Percentiles rank a stretch among this genome's conserved stretches.
Conservation (phyloP, 2,797 vertebrate species). For the Paratrypauchen microcephalus region DNA sequence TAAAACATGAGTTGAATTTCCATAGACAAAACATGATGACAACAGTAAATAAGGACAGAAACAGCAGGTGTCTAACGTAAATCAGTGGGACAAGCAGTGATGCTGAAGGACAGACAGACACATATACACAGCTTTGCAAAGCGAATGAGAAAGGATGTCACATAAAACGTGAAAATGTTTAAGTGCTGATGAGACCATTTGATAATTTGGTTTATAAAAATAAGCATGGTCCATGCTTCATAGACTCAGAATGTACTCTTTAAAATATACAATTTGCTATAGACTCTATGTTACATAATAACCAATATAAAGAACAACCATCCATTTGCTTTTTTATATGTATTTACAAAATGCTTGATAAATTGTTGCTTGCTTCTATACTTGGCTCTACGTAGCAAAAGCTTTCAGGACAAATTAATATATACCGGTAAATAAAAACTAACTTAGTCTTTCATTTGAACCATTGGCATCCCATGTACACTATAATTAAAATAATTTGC, state of each 20-base stretch:
- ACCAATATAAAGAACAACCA: constrained; percentile 78
- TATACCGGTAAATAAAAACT: neutral
- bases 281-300: constrained; percentile 78
- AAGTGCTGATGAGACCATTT: constrained; percentile 61
- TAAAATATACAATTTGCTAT: constrained; percentile 83
- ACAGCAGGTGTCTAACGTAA: constrained; percentile 64
- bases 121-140: constrained; percentile 65
- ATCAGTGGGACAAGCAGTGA: constrained; percentile 63
- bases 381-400: neutral
- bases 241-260: constrained; percentile 74
- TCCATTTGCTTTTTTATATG: constrained; percentile 53
- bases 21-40: constrained; percentile 80
- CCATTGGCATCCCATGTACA: constrained; percentile 34
- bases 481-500: constrained; percentile 53
- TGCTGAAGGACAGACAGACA: constrained; percentile 69
- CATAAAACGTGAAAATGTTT: constrained; percentile 62
- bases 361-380: constrained; percentile 73
- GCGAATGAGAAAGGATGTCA: constrained; percentile 70
- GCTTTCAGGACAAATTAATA: neutral
- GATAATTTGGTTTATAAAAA: constrained; percentile 81
- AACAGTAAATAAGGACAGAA: constrained; percentile 75
- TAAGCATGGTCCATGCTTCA: constrained; percentile 81
- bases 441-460: constrained; percentile 32
- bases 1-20: constrained; percentile 80
- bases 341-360: constrained; percentile 74